A percentile compares a stretch with the other conserved stretches of the same genome.
Evolutionary conservation across 2,113 vertebrate genomes (phyloP).

Genomic region (Ursus arctos): DNA sequence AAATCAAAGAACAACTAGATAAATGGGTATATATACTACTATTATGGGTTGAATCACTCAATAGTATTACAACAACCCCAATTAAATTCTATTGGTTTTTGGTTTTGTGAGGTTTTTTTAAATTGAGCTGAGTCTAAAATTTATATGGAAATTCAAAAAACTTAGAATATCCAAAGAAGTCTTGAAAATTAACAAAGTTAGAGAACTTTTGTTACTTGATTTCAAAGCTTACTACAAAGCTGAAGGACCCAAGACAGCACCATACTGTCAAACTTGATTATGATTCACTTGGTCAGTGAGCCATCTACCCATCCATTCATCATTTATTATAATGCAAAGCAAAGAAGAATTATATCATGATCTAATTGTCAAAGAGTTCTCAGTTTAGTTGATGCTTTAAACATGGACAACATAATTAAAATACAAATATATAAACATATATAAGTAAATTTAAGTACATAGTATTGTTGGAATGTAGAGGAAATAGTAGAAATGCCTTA

Average conservation of each 20-base stretch:
- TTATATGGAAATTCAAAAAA: background rate
- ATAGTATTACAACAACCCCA: background rate
- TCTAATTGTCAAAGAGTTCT: background rate
- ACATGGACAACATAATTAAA: background rate
- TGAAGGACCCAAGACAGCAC: background rate
- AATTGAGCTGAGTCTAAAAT: background rate
- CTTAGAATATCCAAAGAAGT: background rate
- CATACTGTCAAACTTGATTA: fast-evolving
- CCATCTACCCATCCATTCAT: background rate
- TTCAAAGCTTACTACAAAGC: background rate
- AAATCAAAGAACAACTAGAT: background rate
- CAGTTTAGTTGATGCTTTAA: background rate
- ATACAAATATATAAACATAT: background rate
- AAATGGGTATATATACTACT: too few species aligned
- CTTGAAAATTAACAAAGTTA: background rate
- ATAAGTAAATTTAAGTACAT: background rate
- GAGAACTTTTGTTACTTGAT: background rate
- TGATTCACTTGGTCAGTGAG: background rate
- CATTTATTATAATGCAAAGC: background rate
- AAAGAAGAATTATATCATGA: background rate
- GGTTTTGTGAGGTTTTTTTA: background rate
- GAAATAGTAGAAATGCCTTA: background rate
- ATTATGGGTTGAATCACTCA: background rate
- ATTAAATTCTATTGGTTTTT: background rate
- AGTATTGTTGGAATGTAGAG: background rate